Evolutionary conservation across 1,140 invertebrate genomes (phyloP).

Genomic region (Thaumetopoea pityocampa): DNA sequence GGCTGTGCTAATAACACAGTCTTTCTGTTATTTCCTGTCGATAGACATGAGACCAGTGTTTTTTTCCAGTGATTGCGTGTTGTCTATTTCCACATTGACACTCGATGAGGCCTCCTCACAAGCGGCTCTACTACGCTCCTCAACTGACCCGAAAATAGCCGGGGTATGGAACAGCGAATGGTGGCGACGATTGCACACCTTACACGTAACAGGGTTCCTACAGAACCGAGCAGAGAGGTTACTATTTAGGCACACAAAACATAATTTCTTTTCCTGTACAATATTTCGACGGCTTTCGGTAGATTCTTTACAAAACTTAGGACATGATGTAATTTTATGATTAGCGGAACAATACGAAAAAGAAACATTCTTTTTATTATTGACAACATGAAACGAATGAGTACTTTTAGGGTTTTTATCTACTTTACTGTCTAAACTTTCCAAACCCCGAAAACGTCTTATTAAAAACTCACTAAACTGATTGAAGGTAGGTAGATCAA

Average conservation of each 20-base stretch:
- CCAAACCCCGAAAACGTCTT: constrained; percentile 2
- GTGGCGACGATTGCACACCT: too few species aligned
- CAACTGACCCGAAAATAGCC: too few species aligned
- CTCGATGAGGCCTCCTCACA: too few species aligned
- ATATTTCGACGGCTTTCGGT: not conserved
- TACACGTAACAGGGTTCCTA: too few species aligned
- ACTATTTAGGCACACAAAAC: not conserved
- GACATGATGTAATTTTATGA: not conserved
- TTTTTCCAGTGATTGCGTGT: too few species aligned
- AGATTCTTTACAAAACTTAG: not conserved
- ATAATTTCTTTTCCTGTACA: not conserved
- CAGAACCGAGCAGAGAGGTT: constrained; percentile 3
- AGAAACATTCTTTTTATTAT: not conserved
- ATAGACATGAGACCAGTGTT: too few species aligned
- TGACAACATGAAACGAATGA: not conserved
- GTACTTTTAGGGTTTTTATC: not conserved
- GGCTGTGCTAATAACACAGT: too few species aligned
- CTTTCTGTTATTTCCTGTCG: too few species aligned
- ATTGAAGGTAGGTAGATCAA: constrained; percentile 1
- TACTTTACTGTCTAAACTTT: not conserved
- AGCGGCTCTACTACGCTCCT: too few species aligned
- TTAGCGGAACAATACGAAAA: constrained; percentile 1
- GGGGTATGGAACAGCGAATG: too few species aligned
- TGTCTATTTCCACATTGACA: too few species aligned
- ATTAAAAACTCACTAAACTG: constrained; percentile 2